Base-by-base conservation (phyloP, 2,797 vertebrate genomes). In the Microctenopoma lineatum region DNA sequence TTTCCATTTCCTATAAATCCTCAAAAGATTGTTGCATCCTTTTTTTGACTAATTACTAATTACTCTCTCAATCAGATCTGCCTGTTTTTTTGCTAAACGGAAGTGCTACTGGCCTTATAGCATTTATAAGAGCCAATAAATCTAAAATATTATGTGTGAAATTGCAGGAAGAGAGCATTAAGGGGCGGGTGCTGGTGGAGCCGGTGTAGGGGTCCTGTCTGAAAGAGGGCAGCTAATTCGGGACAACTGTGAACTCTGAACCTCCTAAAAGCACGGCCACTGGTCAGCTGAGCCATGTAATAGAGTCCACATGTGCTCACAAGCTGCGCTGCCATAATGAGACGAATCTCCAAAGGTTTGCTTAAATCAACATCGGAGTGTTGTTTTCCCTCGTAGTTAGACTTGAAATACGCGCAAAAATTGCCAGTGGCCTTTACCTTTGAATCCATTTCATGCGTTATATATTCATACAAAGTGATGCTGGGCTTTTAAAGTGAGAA, bases 61-160 rank as follows among this genome's bases (percentile, higher is more conserved):
- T 95, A 95, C 95, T 93, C 92, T 92, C 93, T 93, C 89, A 96
- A 95, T 95, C 94, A 94, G 94, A 95, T 95, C 90, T 92, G 93
- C 92, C 92, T 87, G 25, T 47, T 59, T 21, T 38, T 85, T 73
- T 75, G 55, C 74, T 29, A n/a, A 95, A 93, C 94, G 93, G 95
- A 97, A 96, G 93, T 89, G 93, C 96, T 96, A 96, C 95, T 92
- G 96, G 95, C 95, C 83, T 95, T 94, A 94, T 89, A 96, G 95
- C 95, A 92, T 96, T 95, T 95, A 94, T 96, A 95, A 96, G 95
- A 97, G 96, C 95, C 97, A 96, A 97, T 99, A 99, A 98, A 98
- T 97, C 95, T 96, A 91, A 96, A 96, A 96, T 96, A 99, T 98
- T 97, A 98, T 92, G 97, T 99, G 97, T 95, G 96, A 98, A 98